Evolutionary conservation across 2,113 vertebrate species (phyloP).

Genomic region (Microtus oregoni): DNA sequence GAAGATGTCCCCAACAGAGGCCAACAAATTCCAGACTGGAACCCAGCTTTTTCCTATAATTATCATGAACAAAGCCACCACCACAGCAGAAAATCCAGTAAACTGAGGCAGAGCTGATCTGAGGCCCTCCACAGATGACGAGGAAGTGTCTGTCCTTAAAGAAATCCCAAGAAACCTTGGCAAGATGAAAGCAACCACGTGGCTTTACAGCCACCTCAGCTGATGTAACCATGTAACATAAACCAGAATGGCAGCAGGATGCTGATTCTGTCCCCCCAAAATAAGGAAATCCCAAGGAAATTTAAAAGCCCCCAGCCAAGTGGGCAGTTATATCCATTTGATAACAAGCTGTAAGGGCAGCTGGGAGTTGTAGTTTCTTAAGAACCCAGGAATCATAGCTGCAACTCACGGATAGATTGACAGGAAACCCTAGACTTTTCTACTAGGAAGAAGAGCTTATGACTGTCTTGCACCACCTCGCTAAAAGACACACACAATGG

Average conservation of each 20-base stretch:
- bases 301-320: background rate
- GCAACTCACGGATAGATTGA: background rate
- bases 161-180: background rate
- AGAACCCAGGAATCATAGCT: conserved; percentile 1
- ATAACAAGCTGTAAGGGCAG: background rate
- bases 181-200: background rate
- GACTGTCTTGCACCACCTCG: background rate
- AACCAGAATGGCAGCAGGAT: background rate
- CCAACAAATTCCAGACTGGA: background rate
- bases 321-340: background rate
- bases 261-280: background rate
- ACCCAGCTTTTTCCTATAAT: background rate
- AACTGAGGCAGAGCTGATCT: background rate
- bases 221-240: background rate
- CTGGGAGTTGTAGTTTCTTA: conserved; percentile 41
- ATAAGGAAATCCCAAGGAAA: background rate
- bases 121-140: background rate
- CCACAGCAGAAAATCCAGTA: background rate
- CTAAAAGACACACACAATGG: background rate
- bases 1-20: background rate
- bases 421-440: background rate
- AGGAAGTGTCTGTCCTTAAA: background rate
- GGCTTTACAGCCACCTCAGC: background rate
- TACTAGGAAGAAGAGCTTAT: background rate
- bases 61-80: background rate